These are phyloP conservation scores for Meloe dianella DNA, from an alignment of 2,888 invertebrate genomes.

Conservation along the genomic window DNA sequence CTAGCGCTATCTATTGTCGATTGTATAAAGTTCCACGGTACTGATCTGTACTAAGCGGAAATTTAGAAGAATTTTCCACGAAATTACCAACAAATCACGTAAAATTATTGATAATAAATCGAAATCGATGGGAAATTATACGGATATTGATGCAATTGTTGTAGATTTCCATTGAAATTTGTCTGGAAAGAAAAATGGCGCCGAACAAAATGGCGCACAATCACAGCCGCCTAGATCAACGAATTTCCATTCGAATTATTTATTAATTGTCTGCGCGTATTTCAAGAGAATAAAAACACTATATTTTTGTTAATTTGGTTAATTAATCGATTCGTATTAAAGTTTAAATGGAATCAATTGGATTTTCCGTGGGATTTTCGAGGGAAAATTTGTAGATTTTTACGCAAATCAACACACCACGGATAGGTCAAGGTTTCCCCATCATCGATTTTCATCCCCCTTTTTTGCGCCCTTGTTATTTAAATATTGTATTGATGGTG, in stretches of 20 bases:
- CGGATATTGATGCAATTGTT: neutral
- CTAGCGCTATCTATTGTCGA: too few relatives aligned
- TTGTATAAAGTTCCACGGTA: too few relatives aligned
- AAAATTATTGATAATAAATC: neutral
- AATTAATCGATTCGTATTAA: too few relatives aligned
- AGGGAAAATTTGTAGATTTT: neutral
- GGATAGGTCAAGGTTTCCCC: conserved; percentile 13
- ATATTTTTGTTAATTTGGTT: neutral
- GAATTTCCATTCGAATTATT: neutral
- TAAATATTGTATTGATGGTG: neutral
- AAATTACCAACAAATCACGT: too few relatives aligned
- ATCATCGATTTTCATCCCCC: conserved; percentile 16
- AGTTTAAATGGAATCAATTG: too few relatives aligned
- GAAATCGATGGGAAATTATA: neutral
- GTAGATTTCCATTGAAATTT: neutral
- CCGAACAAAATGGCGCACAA: conserved; percentile 19
- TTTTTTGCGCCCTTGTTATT: neutral
- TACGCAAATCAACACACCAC: neutral
- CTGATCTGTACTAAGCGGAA: too few relatives aligned
- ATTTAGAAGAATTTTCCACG: too few relatives aligned
- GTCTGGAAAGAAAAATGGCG: conserved; percentile 6
- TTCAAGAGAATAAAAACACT: neutral
- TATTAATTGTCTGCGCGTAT: neutral
- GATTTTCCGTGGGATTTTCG: neutral
- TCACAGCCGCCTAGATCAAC: neutral